Conservation (phyloP, 2,113 vertebrate species). For the Archocentrus centrarchus region DNA sequence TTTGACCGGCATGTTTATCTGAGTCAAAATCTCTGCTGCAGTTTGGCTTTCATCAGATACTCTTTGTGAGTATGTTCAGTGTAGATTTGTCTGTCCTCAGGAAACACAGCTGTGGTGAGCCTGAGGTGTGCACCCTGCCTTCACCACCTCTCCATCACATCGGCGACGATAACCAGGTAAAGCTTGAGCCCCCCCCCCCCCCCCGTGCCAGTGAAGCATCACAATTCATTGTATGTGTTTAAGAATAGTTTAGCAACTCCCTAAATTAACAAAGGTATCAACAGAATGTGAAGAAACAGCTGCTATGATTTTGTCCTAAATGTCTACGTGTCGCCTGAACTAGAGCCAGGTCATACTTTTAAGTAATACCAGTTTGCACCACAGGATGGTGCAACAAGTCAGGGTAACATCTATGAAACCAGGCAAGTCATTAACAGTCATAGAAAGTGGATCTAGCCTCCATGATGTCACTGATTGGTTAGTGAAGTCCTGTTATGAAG, state of each 20-base stretch:
- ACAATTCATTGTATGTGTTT: neutral
- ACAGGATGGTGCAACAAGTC: neutral
- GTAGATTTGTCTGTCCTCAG: conserved; percentile 70
- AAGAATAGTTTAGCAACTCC: neutral
- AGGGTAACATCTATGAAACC: neutral
- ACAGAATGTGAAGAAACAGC: neutral
- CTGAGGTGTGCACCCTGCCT: conserved; percentile 89
- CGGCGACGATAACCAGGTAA: conserved; percentile 92
- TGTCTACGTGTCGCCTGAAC: neutral
- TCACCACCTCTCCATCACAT: conserved; percentile 91
- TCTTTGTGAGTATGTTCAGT: neutral
- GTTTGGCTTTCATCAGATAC: neutral
- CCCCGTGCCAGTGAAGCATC: neutral
- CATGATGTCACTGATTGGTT: neutral
- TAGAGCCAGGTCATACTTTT: neutral
- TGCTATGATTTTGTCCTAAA: neutral
- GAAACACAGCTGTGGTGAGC: conserved; percentile 98
- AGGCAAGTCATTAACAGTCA: neutral
- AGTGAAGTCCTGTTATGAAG: neutral
- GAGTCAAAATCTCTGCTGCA: fast-evolving
- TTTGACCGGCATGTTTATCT: neutral
- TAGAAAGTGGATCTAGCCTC: too few relatives aligned
- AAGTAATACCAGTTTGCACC: neutral
- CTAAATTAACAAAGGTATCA: neutral
- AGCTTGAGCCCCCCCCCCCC: neutral